Base-by-base conservation (phyloP, 2,113 vertebrate genomes). In the Blennius ocellaris region DNA sequence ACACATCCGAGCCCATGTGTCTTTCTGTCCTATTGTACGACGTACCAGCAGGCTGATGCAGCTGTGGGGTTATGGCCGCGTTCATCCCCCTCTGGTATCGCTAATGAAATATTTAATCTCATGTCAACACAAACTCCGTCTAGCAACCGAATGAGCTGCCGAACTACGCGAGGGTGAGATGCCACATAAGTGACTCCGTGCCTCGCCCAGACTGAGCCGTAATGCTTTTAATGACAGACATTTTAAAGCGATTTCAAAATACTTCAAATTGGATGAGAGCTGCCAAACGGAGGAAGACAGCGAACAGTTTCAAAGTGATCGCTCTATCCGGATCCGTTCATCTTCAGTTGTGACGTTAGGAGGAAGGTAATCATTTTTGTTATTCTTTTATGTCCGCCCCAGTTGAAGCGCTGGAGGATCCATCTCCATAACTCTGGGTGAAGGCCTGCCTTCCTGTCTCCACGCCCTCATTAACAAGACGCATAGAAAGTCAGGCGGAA, bases 391-490 rank as follows among this genome's bases (percentile, higher is more conserved):
- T 45, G 21, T 58, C 51, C 70, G 63, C 74, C 71, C 69, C 77
- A 54, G 63, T 6, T 37, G 68, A 62, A 12, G 6, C 57, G 68
- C 59, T 50, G 12, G 8, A 43, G 53, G 61, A 82, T 82, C 44
- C 37, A 50, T 85, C 80, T 76, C 75, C 60, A 57, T 80, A 82
- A 73, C 50, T 85, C 78, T 21, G 6, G 48, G 6, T 52, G 63
- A 70, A 69, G 56, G 48, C 53, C 21, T 16, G 53, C 57, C 65
- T 58, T 45, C 78, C 59, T 76, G 82, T 87, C 76, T 79, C 73
- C 3, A 61, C 16, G 12, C 17, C 44, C 61, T 89, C 78, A 76
- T 90, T 82, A 82, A 65, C 45, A 78, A 83, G 86, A 88, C 65
- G 41, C 78, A 83, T 80, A 61, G 75, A 73, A 30, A 43, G 68